Conservation (phyloP, 2,888 invertebrate genomes). For the Lingula anatina region DNA sequence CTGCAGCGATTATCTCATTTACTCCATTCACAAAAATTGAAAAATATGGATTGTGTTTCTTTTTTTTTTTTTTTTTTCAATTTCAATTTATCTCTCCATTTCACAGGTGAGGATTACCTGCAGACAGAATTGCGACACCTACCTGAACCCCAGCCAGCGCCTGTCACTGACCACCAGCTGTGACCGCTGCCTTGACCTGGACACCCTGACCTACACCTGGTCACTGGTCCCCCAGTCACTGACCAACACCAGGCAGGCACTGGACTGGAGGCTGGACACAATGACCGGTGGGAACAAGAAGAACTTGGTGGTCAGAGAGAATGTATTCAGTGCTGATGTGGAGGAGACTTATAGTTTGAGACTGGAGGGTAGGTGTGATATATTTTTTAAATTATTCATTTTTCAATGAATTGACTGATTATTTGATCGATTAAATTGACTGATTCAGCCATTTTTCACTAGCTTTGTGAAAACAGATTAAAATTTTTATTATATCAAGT, state of each 20-base stretch:
- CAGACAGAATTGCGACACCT: not conserved
- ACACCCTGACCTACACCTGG: not conserved
- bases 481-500: too few species aligned
- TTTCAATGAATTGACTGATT: too few species aligned
- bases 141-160: not conserved
- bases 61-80: too few species aligned
- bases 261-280: not conserved
- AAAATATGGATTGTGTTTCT: too few species aligned
- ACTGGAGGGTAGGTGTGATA: not conserved
- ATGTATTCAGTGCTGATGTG: not conserved
- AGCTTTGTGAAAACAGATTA: too few species aligned
- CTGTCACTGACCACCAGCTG: not conserved
- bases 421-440: too few species aligned
- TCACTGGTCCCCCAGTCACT: not conserved
- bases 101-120: not conserved
- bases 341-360: not conserved
- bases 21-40: too few species aligned
- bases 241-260: not conserved
- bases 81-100: too few species aligned
- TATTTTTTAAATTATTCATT: too few species aligned
- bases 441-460: too few species aligned
- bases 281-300: not conserved
- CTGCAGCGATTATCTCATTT: too few species aligned
- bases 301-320: not conserved
- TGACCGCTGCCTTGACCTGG: not conserved